Evolutionary conservation across 2,113 vertebrate species (phyloP).

Genomic region (human): GRCh38 chr18:32774501-32775000

Average conservation of each 20-base stretch:
- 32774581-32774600: conserved; percentile 61
- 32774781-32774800: neutral
- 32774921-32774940: conserved; percentile 21
- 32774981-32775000: conserved; percentile 38
- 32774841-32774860: neutral
- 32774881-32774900: neutral
- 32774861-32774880: neutral
- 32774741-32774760: neutral
- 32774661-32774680: neutral
- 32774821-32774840: neutral
- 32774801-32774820: neutral
- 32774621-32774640: conserved; percentile 37
- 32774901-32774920: conserved; percentile 1
- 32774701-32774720: conserved; percentile 25
- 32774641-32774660: neutral
- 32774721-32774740: neutral
- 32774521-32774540: conserved; percentile 66
- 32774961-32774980: neutral
- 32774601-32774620: neutral
- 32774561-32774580: conserved; percentile 73
- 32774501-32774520: conserved; percentile 74
- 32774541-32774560: conserved; percentile 47
- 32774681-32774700: neutral
- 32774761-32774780: neutral
- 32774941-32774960: neutral